phyloP scores from a whole-genome alignment of 2,888 invertebrate genomes.

The Nomada hirtipes region DNA sequence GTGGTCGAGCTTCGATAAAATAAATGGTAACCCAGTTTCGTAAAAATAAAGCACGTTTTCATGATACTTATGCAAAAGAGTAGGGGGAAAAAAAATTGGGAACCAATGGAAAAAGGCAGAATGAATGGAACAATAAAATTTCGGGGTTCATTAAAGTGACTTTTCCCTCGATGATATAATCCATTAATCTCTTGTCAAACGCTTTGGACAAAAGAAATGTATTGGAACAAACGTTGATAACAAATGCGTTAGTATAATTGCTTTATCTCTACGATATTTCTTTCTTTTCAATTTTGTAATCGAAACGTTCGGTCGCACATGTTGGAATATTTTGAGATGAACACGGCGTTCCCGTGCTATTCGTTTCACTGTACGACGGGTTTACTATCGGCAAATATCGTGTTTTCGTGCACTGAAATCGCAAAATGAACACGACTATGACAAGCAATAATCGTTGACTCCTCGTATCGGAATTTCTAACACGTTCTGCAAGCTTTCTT shows the following conservation, averaged over 20 bases:
- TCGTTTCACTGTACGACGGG: not conserved
- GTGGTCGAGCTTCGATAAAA: conserved; percentile 17
- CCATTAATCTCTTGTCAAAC: not conserved
- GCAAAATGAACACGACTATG: conserved; percentile 4
- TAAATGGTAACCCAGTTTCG: conserved; percentile 58
- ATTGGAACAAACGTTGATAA: not conserved
- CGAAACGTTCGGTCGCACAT: too few relatives aligned
- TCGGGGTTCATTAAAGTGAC: conserved; percentile 31
- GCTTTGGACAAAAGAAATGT: not conserved
- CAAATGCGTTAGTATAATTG: not conserved
- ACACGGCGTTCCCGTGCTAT: too few relatives aligned
- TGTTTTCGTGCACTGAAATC: not conserved
- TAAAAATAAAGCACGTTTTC: conserved; percentile 26
- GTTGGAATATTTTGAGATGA: not conserved
- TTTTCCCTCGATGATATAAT: not conserved
- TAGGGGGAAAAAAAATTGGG: not conserved
- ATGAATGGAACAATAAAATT: not conserved
- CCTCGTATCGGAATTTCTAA: conserved; percentile 6
- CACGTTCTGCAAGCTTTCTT: conserved; percentile 15
- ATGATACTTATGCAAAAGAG: conserved; percentile 10
- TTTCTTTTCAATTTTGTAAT: too few relatives aligned
- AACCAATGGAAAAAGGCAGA: not conserved
- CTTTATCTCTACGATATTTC: not conserved
- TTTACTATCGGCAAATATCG: not conserved
- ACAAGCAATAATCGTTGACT: conserved; percentile 37